phyloP scores from a whole-genome alignment of 2,113 vertebrate species.

The Hyaena hyaena region DNA sequence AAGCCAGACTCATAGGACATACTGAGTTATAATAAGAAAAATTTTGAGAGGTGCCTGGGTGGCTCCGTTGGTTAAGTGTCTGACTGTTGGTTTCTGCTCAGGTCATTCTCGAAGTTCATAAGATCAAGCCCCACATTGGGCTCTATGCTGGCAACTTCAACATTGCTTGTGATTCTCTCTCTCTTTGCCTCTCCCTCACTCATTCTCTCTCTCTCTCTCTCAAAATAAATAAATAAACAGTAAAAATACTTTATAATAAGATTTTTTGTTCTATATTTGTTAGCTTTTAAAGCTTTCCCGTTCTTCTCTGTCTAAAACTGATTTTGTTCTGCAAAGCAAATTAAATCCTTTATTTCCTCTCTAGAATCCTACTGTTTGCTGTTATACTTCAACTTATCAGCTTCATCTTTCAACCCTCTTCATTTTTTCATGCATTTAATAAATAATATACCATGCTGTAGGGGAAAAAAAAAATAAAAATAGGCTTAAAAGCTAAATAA shows the following conservation, averaged over 20 bases:
- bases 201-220: not conserved
- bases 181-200: too few species aligned
- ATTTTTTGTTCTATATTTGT: not conserved
- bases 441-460: not conserved
- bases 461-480: not conserved
- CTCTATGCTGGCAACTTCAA: too few species aligned
- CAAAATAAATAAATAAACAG: not conserved
- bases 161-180: too few species aligned
- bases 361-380: not conserved
- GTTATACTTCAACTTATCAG: not conserved
- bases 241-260: not conserved
- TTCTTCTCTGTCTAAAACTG: slow-evolving; percentile 25
- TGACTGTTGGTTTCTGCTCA: not conserved
- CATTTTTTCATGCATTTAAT: not conserved
- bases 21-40: not conserved
- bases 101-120: not conserved
- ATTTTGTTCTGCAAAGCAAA: slow-evolving; percentile 21
- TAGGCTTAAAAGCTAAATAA: slow-evolving; percentile 23
- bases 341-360: not conserved
- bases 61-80: not conserved
- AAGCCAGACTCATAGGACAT: not conserved
- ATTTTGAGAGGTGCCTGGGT: not conserved
- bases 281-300: slow-evolving; percentile 9
- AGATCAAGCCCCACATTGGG: too few species aligned
- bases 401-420: slow-evolving; percentile 13